Evolutionary conservation across 2,888 invertebrate species (phyloP), one percentile per base, ranked within the genome.

Genomic region (Nephrotoma flavescens): DNA sequence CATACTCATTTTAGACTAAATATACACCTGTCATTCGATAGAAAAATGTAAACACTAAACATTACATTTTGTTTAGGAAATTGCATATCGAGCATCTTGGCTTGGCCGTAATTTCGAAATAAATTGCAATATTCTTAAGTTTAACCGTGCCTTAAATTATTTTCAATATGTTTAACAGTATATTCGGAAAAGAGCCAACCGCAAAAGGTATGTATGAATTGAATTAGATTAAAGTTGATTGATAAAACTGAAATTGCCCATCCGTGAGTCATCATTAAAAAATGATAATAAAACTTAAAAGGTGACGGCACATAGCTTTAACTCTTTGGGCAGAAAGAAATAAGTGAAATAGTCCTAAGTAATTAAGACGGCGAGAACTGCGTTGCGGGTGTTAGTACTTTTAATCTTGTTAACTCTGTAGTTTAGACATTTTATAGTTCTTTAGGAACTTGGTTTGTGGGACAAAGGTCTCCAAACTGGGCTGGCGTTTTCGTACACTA

Each of bases 121-220:
- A 71, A 31, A 4, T 31, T 31, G 31, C 5, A 52, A 5, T 9
- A 31, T 47, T 47, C 12, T 12, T 84, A 84, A 71, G 7, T 84
- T 9, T 42, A 15, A 42, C 12, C 5, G 84, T 84, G 41, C 42
- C 42, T 41, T 84, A 84, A 84, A 42, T n/a, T 12, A 12, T 7
- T 84, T 7, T n/a, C 6, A 84, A 84, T 86, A 90, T 91, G 90
- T 90, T 91, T 86, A 91, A 90, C 86, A 93, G 94, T 90, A 92
- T 94, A 89, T 94, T 94, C 89, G 93, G 92, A 12, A 94, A 94
- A 89, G 93, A 93, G 88, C 94, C 95, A 4, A 94, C 94, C 9
- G 93, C 94, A 0, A 94, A 95, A 92, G 94, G 94, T 94, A 89
- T 41, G 15, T 0, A 42, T 86, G 7, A 41, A 9, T 42, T 15